phyloP scores from a whole-genome alignment of 2,113 vertebrate species.

The Procavia capensis region DNA sequence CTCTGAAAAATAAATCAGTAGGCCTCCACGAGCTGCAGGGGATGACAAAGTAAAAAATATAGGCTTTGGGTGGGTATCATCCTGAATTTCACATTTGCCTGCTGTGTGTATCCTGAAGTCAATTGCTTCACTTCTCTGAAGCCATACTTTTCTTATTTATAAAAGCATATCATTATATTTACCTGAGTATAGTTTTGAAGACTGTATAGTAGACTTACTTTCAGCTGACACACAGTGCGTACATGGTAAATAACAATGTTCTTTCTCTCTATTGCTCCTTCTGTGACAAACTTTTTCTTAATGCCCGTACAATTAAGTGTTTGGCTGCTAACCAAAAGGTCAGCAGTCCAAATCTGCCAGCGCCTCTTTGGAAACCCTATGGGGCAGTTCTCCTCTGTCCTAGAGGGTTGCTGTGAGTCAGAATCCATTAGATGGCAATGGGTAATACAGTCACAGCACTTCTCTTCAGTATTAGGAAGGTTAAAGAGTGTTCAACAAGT shows the following conservation, averaged over 20 bases:
- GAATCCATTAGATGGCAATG: too few relatives aligned
- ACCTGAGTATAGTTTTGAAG: neutral
- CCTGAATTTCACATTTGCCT: neutral
- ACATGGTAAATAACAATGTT: neutral
- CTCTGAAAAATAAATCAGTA: neutral
- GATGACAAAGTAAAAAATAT: neutral
- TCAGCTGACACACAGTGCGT: neutral
- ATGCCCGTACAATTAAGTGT: neutral
- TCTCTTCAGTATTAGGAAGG: conserved; percentile 18
- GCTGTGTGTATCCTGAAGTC: neutral
- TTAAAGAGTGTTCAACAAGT: conserved; percentile 16
- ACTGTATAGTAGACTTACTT: neutral
- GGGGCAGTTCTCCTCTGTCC: too few relatives aligned
- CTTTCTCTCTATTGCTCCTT: neutral
- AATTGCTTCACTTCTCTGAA: neutral
- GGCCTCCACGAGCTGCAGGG: neutral
- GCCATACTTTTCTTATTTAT: neutral
- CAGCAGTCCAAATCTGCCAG: too few relatives aligned
- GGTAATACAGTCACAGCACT: neutral
- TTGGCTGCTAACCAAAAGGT: too few relatives aligned
- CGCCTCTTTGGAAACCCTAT: too few relatives aligned
- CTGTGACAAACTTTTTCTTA: conserved; percentile 3
- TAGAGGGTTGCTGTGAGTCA: too few relatives aligned
- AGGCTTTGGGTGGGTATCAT: neutral
- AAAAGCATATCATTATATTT: conserved; percentile 15